These are phyloP conservation scores for Phortica magna DNA, from an alignment of 2,888 invertebrate genomes.

Conservation along the genomic window DNA sequence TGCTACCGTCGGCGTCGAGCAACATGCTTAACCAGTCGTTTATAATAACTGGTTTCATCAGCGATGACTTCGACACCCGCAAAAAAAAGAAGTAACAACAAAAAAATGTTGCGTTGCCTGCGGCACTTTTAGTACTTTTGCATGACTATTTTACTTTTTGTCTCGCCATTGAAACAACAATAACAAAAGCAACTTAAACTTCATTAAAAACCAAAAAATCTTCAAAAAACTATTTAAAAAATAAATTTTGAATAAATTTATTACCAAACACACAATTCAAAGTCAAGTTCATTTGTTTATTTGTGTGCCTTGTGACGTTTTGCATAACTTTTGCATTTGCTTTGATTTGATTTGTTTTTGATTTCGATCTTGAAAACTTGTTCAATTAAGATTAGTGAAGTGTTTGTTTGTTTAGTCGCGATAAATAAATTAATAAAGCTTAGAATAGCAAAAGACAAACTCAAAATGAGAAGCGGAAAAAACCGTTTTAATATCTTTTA, in stretches of 20 bases:
- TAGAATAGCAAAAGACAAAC: background rate
- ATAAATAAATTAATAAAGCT: background rate
- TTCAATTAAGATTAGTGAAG: slow-evolving; percentile 57
- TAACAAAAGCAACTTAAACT: background rate
- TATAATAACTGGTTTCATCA: slow-evolving; percentile 55
- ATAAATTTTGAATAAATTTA: slow-evolving; percentile 1
- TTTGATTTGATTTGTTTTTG: slow-evolving; percentile 6
- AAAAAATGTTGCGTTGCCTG: background rate
- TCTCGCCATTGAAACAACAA: no score
- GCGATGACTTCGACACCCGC: background rate
- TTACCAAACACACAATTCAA: slow-evolving; percentile 58
- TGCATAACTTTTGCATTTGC: slow-evolving; percentile 48
- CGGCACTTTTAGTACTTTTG: background rate
- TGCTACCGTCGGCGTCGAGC: slow-evolving; percentile 37
- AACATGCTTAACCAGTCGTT: slow-evolving; percentile 52
- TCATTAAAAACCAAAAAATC: slow-evolving; percentile 15
- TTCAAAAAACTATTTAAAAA: background rate
- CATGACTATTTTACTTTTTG: background rate
- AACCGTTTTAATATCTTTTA: no score
- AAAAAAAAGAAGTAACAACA: background rate
- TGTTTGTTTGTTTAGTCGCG: slow-evolving; percentile 17
- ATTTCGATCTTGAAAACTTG: slow-evolving; percentile 37
- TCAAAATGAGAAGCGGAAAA: no score
- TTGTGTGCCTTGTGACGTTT: background rate
- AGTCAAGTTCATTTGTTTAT: slow-evolving; percentile 63